A percentile compares a stretch with the other conserved stretches of the same genome.
phyloP scores from a whole-genome alignment of 1,140 invertebrate genomes.

The Drosophila tropicalis region DNA sequence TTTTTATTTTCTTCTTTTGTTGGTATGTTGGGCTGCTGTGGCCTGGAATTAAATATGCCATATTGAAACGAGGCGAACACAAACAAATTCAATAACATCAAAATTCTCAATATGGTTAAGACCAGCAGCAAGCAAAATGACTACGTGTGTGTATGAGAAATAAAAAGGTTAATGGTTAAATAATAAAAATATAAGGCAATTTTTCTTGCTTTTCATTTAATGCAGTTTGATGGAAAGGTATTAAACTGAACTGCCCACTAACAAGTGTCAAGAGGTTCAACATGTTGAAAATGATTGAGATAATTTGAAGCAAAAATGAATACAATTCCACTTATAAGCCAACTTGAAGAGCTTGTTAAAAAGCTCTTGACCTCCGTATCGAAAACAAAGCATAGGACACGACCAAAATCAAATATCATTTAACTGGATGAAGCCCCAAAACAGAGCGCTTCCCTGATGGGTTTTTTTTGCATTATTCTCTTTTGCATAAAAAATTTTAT shows the following conservation, averaged over 20 bases:
- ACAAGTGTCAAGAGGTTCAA: not conserved
- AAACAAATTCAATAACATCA: conserved; percentile 65
- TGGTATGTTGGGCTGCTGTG: not conserved
- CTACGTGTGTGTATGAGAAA: conserved; percentile 49
- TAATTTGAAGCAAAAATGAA: not conserved
- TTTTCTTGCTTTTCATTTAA: conserved; percentile 25
- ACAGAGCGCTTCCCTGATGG: not conserved
- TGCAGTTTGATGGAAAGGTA: not conserved
- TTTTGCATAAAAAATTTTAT: conserved; percentile 21
- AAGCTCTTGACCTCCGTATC: not conserved
- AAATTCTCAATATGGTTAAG: conserved; percentile 54
- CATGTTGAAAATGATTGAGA: not conserved
- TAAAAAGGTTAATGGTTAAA: conserved; percentile 78
- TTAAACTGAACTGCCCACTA: not conserved
- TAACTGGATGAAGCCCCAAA: not conserved
- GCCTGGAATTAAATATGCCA: conserved; percentile 72
- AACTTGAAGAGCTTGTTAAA: conserved; percentile 1
- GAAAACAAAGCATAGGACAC: conserved; percentile 4
- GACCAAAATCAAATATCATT: conserved; percentile 23
- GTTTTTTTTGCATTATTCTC: not conserved
- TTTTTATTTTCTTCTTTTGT: not conserved
- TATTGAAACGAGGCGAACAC: conserved; percentile 62
- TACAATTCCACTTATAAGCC: not conserved
- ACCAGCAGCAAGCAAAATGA: conserved; percentile 46
- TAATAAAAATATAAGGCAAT: conserved; percentile 59